Evolutionary conservation across 2,113 vertebrate genomes (phyloP).

Genomic region (Limanda limanda): DNA sequence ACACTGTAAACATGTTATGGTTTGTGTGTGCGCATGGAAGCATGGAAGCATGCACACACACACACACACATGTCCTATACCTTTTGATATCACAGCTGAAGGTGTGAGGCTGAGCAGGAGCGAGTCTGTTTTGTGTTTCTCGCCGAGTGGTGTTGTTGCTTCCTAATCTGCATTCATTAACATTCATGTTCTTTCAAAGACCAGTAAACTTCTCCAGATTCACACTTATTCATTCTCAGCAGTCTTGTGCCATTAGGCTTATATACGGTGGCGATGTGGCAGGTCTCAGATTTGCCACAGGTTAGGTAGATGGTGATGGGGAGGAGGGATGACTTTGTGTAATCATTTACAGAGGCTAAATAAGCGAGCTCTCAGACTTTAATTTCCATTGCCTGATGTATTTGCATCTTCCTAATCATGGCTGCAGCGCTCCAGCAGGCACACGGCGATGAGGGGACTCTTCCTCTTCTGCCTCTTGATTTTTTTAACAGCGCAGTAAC

Average conservation of each 20-base stretch:
- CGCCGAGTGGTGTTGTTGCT: conserved; percentile 34
- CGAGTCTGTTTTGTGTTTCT: conserved; percentile 30
- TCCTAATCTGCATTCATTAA: conserved; percentile 63
- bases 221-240: conserved; percentile 51
- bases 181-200: conserved; percentile 55
- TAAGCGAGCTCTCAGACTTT: conserved; percentile 33
- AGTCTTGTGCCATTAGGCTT: conserved; percentile 23
- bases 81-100: conserved; percentile 34
- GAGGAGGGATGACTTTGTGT: conserved; percentile 28
- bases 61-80: conserved; percentile 5
- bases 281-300: conserved; percentile 70
- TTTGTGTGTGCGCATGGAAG: conserved; percentile 12
- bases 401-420: conserved; percentile 60
- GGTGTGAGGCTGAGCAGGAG: conserved; percentile 54
- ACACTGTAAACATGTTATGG: not conserved
- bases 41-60: not conserved
- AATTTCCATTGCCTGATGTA: conserved; percentile 41
- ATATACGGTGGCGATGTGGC: conserved; percentile 29
- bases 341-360: conserved; percentile 60
- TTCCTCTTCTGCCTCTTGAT: conserved; percentile 26
- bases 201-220: conserved; percentile 55
- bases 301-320: conserved; percentile 45
- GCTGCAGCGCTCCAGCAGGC: conserved; percentile 54
- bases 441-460: conserved; percentile 25
- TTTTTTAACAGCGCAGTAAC: conserved; percentile 44